These are phyloP conservation scores for Orthosia gothica DNA, from an alignment of 2,888 invertebrate species.

Conservation along the genomic window DNA sequence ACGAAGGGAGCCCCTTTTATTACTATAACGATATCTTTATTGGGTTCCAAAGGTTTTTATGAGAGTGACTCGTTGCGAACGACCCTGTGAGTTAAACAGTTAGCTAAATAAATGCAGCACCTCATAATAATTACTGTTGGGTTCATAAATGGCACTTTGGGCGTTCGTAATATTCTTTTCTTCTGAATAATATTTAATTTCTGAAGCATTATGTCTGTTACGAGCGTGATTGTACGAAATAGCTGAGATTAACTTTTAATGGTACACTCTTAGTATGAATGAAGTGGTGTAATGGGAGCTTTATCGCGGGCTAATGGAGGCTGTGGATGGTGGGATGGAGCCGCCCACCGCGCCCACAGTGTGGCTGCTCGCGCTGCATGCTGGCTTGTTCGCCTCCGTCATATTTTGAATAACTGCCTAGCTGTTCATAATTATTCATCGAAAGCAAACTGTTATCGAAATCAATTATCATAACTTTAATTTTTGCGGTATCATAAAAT, in stretches of 20 bases:
- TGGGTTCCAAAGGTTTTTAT: conserved; percentile 79
- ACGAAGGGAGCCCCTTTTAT: conserved; percentile 80
- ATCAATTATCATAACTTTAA: conserved; percentile 7
- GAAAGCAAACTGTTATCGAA: conserved; percentile 13
- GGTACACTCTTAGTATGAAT: conserved; percentile 81
- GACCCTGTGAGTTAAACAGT: conserved; percentile 66
- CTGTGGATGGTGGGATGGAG: conserved; percentile 70
- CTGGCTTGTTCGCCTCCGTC: conserved; percentile 41
- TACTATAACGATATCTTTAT: conserved; percentile 85
- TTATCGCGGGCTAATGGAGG: conserved; percentile 83
- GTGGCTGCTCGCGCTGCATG: conserved; percentile 42
- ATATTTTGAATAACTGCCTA: conserved; percentile 39
- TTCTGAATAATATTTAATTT: conserved; percentile 56
- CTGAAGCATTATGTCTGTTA: conserved; percentile 67
- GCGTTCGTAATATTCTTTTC: conserved; percentile 9
- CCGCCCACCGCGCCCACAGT: conserved; percentile 69
- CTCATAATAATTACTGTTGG: conserved; percentile 51
- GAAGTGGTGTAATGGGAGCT: conserved; percentile 83
- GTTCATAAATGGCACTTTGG: conserved; percentile 22
- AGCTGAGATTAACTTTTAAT: conserved; percentile 83
- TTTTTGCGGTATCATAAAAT: conserved; percentile 21
- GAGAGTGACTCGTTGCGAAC: conserved; percentile 64
- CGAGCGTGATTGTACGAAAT: conserved; percentile 78
- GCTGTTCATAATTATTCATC: conserved; percentile 36
- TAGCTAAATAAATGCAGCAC: conserved; percentile 59